Percentiles rank a stretch among this genome's conserved stretches.
These are phyloP conservation scores for Manacus vitellinus DNA, from an alignment of 2,113 vertebrate genomes.

Conservation along the genomic window DNA sequence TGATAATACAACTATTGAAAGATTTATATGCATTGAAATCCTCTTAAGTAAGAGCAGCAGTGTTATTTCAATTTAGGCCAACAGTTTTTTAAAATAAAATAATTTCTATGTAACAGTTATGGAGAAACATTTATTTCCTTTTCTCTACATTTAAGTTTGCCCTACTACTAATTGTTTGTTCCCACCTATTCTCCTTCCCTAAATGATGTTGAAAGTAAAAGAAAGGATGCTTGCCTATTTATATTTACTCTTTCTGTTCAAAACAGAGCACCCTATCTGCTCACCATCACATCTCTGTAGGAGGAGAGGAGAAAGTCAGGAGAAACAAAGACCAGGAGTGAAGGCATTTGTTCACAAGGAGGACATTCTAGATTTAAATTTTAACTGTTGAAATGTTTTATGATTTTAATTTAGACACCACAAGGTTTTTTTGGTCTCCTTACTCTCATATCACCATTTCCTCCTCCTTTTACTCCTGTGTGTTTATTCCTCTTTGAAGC, in stretches of 20 bases:
- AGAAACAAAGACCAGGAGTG: neutral
- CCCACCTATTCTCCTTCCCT: neutral
- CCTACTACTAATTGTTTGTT: neutral
- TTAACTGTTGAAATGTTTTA: neutral
- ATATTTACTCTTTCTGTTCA: neutral
- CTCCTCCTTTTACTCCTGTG: neutral
- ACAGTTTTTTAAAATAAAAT: conserved; percentile 53
- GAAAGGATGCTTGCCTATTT: neutral
- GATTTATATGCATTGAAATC: conserved; percentile 8
- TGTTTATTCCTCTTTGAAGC: neutral
- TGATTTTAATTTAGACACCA: neutral
- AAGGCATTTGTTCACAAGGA: neutral
- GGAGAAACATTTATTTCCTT: neutral
- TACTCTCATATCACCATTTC: neutral
- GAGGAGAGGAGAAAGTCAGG: neutral
- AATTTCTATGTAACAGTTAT: conserved; percentile 16
- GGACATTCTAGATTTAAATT: neutral
- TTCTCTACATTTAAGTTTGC: neutral
- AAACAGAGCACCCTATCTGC: neutral
- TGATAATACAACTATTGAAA: conserved; percentile 26
- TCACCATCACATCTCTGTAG: neutral
- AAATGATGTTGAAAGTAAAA: neutral
- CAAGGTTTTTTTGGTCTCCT: neutral
- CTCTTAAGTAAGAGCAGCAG: conserved; percentile 28
- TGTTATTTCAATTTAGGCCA: conserved; percentile 44